Evolutionary conservation across 1,140 invertebrate species (phyloP), one percentile per base, ranked within the genome.

Genomic region (Lasioglossum albipes): DNA sequence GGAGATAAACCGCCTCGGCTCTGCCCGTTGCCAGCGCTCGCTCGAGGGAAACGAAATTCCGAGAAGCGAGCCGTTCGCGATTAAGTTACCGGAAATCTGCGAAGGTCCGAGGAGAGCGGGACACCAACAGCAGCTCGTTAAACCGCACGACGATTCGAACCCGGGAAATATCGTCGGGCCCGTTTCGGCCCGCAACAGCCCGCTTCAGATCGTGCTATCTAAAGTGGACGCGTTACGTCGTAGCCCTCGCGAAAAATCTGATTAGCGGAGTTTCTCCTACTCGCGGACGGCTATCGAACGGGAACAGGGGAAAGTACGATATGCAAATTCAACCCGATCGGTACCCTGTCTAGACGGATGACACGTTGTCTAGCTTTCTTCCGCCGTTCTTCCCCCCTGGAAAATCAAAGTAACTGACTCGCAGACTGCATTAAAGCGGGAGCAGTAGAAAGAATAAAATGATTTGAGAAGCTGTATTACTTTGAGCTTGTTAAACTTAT

Each of bases 241-340:
- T n/a, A 5, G 42, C 20, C 2, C 45, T 49, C 45, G 45, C 13
- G 36, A 69, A 69, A 76, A 76, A 72, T 78, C 67, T 71, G 75
- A 78, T 78, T 64, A 71, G 57, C 67, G n/a, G 71, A 85, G 79
- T 84, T 84, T 85, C 84, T 84, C 84, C 66, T 81, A 83, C 61
- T 71, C 49, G 65, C 42, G 22, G 0, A 12, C 68, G 67, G 57
- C 67, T 31, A 76, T 85, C 71, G 45, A 70, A 70, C 12, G n/a
- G 74, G 49, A 82, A 78, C 66, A 67, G 64, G 83, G 83, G 83
- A 84, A 85, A 85, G 83, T 85, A 78, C 83, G 45, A 73, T 73
- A 85, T 85, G 84, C 82, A 85, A 85, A 85, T 85, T 69, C 74
- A 82, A 54, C 74, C 78, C 82, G 68, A 85, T 84, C 83, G 54